These are phyloP conservation scores for Fulica atra DNA, from an alignment of 2,113 vertebrate species.

Conservation along the genomic window DNA sequence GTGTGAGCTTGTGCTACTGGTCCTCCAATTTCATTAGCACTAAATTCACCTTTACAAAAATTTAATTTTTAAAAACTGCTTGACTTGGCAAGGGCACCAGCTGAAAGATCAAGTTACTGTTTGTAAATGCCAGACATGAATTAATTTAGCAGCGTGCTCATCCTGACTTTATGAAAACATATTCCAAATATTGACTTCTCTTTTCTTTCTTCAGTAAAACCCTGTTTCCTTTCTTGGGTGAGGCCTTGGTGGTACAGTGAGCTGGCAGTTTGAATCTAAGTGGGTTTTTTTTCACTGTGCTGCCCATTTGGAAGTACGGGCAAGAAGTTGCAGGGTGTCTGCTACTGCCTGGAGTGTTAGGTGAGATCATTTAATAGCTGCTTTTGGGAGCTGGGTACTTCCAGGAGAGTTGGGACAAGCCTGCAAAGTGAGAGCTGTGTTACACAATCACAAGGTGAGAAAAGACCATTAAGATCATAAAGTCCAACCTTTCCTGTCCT, in stretches of 20 bases:
- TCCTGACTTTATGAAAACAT: slow-evolving; percentile 74
- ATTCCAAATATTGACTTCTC: slow-evolving; percentile 63
- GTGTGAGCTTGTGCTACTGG: background rate
- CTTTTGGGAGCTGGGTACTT: background rate
- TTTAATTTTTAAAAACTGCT: slow-evolving; percentile 79
- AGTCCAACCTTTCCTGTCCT: no score
- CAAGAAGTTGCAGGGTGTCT: background rate
- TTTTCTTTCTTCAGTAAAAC: slow-evolving; percentile 8
- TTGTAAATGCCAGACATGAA: slow-evolving; percentile 80
- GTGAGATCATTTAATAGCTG: background rate
- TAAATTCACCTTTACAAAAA: slow-evolving; percentile 78
- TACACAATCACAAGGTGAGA: no score
- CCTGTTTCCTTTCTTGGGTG: background rate
- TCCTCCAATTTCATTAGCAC: slow-evolving; percentile 79
- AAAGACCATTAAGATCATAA: no score
- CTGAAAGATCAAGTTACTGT: slow-evolving; percentile 75
- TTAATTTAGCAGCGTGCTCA: slow-evolving; percentile 74
- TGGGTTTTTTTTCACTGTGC: background rate
- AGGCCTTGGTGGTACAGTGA: background rate
- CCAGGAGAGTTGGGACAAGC: background rate
- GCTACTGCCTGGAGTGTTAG: background rate
- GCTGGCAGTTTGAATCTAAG: background rate
- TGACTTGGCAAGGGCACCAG: slow-evolving; percentile 76
- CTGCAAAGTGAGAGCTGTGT: background rate
- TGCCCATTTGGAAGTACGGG: background rate